Evolutionary conservation across 2,797 vertebrate species (phyloP).

Genomic region (Peromyscus melanophrys): DNA sequence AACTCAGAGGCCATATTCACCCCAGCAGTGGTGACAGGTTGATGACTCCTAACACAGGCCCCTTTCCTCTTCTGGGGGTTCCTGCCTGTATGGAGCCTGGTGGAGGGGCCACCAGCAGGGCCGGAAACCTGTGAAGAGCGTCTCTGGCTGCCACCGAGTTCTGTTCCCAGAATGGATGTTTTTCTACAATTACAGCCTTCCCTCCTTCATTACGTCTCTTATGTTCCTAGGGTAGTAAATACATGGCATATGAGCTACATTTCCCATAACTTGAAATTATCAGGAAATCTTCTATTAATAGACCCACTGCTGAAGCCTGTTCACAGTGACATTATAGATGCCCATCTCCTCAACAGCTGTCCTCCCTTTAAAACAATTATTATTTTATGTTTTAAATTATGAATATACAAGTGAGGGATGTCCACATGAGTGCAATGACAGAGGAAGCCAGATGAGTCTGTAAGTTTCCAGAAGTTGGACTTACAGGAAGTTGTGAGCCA

Average conservation of each 20-base stretch:
- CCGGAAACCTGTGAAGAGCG: constrained; percentile 82
- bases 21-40: constrained; percentile 89
- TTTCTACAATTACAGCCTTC: constrained; percentile 72
- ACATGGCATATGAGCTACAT: background rate
- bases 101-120: constrained; percentile 83
- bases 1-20: constrained; percentile 83
- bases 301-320: background rate
- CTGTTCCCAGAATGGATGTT: constrained; percentile 73
- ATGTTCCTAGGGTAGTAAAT: constrained; percentile 66
- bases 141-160: constrained; percentile 78
- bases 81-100: constrained; percentile 84
- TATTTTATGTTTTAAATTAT: background rate
- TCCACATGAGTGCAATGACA: too few species aligned
- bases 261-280: constrained; percentile 64
- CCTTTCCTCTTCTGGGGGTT: constrained; percentile 87
- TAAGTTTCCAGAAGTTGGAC: background rate
- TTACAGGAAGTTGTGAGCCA: background rate
- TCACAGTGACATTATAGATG: background rate
- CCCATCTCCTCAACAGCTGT: background rate
- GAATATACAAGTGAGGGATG: background rate
- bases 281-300: constrained; percentile 56
- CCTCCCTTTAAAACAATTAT: background rate
- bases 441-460: background rate
- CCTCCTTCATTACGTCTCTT: constrained; percentile 42
- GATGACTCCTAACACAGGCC: constrained; percentile 89